Percentiles rank a stretch among this genome's conserved stretches.
phyloP scores from a whole-genome alignment of 2,797 vertebrate genomes.

The Numenius phaeopus region DNA sequence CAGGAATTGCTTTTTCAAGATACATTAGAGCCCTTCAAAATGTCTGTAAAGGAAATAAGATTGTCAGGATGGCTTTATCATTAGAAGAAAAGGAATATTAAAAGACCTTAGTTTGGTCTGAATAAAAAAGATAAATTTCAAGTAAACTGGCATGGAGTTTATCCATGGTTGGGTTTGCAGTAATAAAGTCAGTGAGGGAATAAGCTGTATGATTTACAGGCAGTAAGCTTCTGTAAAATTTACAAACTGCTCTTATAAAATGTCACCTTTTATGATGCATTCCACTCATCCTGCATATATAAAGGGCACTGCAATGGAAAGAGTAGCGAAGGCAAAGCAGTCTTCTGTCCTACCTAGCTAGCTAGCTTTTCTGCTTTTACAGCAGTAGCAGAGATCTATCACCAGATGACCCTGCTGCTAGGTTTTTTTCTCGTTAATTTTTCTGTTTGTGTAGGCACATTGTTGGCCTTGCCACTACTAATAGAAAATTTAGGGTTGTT shows the following conservation, averaged over 20 bases:
- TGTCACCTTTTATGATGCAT: conserved; percentile 85
- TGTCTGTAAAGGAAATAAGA: conserved; percentile 75
- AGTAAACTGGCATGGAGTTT: conserved; percentile 81
- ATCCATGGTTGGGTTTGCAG: conserved; percentile 79
- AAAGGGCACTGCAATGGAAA: conserved; percentile 75
- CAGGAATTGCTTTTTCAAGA: conserved; percentile 54
- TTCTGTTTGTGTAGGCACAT: background rate
- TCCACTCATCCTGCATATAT: conserved; percentile 79
- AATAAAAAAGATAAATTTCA: conserved; percentile 83
- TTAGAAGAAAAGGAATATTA: conserved; percentile 80
- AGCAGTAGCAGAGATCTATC: conserved; percentile 52
- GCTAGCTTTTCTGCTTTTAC: conserved; percentile 27
- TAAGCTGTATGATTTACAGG: conserved; percentile 82
- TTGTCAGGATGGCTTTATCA: conserved; percentile 76
- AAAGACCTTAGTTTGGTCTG: conserved; percentile 72
- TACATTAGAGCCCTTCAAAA: conserved; percentile 75
- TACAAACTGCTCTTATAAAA: conserved; percentile 86
- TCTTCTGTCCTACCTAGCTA: conserved; percentile 44
- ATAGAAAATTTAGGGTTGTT: background rate
- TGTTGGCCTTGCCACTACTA: background rate
- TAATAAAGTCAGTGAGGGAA: conserved; percentile 83
- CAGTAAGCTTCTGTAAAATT: conserved; percentile 82
- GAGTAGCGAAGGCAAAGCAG: conserved; percentile 71
- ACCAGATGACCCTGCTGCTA: conserved; percentile 29
- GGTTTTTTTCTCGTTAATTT: conserved; percentile 21